Evolutionary conservation across 2,888 invertebrate genomes (phyloP).

Genomic region (Cryptosula pallasiana): DNA sequence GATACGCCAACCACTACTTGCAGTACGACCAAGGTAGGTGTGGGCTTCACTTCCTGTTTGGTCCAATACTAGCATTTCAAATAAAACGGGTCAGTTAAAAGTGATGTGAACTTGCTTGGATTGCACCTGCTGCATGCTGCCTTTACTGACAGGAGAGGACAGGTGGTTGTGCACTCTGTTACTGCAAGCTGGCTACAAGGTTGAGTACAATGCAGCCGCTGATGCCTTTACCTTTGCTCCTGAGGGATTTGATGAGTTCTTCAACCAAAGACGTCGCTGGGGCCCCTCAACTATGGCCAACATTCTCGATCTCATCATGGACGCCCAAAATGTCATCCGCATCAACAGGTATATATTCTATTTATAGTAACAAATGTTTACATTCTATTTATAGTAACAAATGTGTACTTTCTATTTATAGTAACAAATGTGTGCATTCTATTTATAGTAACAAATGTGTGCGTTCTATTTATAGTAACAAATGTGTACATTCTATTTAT

Average conservation of each 20-base stretch:
- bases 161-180: slow-evolving; percentile 49
- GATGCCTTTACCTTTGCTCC: slow-evolving; percentile 49
- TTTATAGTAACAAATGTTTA: too few relatives aligned
- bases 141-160: slow-evolving; percentile 45
- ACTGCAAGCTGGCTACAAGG: slow-evolving; percentile 47
- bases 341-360: slow-evolving; percentile 31
- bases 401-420: too few relatives aligned
- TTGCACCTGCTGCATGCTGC: too few relatives aligned
- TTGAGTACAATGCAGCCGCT: slow-evolving; percentile 49
- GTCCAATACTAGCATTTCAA: too few relatives aligned
- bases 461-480: too few relatives aligned
- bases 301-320: slow-evolving; percentile 46
- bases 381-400: too few relatives aligned
- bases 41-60: too few relatives aligned
- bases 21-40: slow-evolving; percentile 88
- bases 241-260: slow-evolving; percentile 50
- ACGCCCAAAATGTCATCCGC: slow-evolving; percentile 38
- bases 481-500: too few relatives aligned
- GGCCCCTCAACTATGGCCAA: slow-evolving; percentile 50
- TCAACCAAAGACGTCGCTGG: slow-evolving; percentile 50
- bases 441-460: too few relatives aligned
- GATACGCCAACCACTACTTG: slow-evolving; percentile 93
- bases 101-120: too few relatives aligned
- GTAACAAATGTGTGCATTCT: too few relatives aligned
- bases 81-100: too few relatives aligned